Conservation (phyloP, 1,140 invertebrate genomes). For the Oedothorax gibbosus region DNA sequence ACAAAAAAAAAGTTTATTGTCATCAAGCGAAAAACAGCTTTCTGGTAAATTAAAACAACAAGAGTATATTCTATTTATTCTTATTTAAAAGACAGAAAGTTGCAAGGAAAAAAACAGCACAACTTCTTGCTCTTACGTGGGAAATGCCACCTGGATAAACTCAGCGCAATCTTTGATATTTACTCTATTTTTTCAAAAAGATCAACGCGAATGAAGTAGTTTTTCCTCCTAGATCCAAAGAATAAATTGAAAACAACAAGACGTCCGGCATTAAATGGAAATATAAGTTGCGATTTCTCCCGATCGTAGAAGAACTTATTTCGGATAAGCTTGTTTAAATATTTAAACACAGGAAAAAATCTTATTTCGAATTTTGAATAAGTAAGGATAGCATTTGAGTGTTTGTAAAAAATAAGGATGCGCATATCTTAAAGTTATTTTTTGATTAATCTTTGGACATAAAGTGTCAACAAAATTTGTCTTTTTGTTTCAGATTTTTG, state of each 20-base stretch:
- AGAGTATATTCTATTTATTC: constrained; percentile 27
- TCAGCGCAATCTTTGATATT: constrained; percentile 44
- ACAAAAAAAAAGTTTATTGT: too few species aligned
- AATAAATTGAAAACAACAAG: constrained; percentile 50
- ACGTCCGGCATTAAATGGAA: constrained; percentile 46
- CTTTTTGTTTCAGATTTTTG: constrained; percentile 51
- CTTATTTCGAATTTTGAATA: constrained; percentile 27
- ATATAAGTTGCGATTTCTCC: constrained; percentile 46
- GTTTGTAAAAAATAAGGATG: constrained; percentile 14
- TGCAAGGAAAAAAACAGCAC: constrained; percentile 23
- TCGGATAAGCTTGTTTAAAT: constrained; percentile 57
- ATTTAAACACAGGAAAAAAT: constrained; percentile 38
- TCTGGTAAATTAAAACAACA: constrained; percentile 37
- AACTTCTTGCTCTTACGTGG: constrained; percentile 52
- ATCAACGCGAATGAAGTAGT: not conserved
- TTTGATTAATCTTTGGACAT: constrained; percentile 53
- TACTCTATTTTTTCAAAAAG: constrained; percentile 30
- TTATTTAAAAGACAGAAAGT: constrained; percentile 26
- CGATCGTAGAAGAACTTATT: constrained; percentile 25
- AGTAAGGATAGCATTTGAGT: not conserved
- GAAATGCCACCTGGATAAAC: constrained; percentile 40
- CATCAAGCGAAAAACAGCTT: constrained; percentile 17
- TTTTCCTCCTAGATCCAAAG: constrained; percentile 21
- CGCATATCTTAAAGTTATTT: constrained; percentile 41
- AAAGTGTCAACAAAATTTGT: constrained; percentile 47